phyloP scores from a whole-genome alignment of 2,113 vertebrate species.

The Psephotus haematonotus region DNA sequence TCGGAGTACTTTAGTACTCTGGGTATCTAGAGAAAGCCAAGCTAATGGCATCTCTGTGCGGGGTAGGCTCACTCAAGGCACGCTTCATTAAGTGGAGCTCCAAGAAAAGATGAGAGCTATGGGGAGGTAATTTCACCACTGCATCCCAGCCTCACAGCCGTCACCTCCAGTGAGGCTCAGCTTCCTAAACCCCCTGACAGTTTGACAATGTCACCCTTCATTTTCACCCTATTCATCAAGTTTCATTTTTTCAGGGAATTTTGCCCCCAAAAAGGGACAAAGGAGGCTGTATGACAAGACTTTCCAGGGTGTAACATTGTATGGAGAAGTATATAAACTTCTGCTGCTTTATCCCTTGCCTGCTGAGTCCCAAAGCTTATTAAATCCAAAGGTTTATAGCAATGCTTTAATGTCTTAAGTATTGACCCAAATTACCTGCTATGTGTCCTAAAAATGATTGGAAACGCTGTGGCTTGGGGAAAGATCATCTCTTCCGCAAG shows the following conservation, averaged over 20 bases:
- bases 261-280: neutral
- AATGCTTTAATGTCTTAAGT: neutral
- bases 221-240: neutral
- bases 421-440: neutral
- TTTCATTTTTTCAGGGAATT: neutral
- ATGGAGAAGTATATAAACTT: neutral
- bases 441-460: neutral
- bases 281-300: accelerated
- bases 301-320: neutral
- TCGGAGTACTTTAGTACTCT: neutral
- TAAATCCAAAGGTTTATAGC: neutral
- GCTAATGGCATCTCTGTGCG: neutral
- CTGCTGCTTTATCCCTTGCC: neutral
- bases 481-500: neutral
- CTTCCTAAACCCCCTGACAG: neutral
- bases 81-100: neutral
- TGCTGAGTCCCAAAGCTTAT: neutral
- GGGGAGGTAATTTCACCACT: neutral
- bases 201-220: neutral
- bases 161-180: neutral
- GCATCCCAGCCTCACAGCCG: neutral
- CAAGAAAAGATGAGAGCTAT: neutral
- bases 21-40: neutral
- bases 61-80: neutral
- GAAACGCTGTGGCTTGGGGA: neutral